Conservation (phyloP, 2,797 vertebrate genomes). For the Thaleichthys pacificus region DNA sequence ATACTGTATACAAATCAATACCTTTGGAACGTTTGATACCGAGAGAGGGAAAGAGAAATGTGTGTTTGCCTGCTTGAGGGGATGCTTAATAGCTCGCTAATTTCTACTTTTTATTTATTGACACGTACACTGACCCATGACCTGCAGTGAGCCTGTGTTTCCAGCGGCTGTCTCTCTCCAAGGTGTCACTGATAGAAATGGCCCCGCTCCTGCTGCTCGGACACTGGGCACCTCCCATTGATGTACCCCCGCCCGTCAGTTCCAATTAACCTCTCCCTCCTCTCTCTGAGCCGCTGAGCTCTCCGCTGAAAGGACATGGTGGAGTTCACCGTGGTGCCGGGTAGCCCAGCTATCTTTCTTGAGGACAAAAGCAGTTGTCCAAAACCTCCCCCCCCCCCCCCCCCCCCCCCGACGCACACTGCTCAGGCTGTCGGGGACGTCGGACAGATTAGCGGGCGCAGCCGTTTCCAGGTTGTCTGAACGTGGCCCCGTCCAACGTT, state of each 20-base stretch:
- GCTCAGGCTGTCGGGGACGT: background rate
- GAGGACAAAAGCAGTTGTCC: background rate
- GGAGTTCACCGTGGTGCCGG: background rate
- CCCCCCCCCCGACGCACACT: too few species aligned
- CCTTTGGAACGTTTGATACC: too few species aligned
- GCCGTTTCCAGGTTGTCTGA: constrained; percentile 4
- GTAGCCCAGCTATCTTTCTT: too few species aligned
- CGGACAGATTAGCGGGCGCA: background rate
- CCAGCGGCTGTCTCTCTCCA: background rate
- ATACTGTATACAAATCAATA: too few species aligned
- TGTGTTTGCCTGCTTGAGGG: too few species aligned
- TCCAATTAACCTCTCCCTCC: constrained; percentile 43
- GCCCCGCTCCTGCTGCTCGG: constrained; percentile 34
- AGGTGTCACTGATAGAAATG: constrained; percentile 56
- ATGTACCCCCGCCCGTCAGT: constrained; percentile 50
- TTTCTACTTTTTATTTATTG: too few species aligned
- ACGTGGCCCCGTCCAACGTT: background rate
- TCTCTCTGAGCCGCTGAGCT: constrained; percentile 24
- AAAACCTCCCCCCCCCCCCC: background rate
- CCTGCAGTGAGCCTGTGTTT: too few species aligned
- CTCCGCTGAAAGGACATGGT: constrained; percentile 27
- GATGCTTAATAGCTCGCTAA: too few species aligned
- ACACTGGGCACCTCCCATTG: constrained; percentile 38
- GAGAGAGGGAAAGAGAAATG: too few species aligned
- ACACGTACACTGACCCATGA: too few species aligned